Base-by-base conservation (phyloP, 2,113 vertebrate species). In the Corydoras maculifer region DNA sequence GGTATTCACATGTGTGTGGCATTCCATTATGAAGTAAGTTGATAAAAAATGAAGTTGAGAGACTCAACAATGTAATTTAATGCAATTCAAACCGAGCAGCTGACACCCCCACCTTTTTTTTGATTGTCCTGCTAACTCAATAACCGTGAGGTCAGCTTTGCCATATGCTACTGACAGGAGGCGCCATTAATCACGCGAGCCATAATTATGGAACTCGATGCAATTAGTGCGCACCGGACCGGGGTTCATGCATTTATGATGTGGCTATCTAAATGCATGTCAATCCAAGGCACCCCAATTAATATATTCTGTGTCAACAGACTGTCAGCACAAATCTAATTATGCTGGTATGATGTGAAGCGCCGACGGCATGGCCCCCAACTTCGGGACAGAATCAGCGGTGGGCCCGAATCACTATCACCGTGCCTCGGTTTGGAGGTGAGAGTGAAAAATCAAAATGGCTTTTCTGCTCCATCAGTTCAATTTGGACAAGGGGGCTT, bases 381-480 rank as follows among this genome's bases (percentile, higher is more conserved):
- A 48, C 9, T 30, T 32, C 32, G 18, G 29, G 58, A 55, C 62
- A 49, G 67, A 58, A 65, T 64, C 71, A 43, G 31, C 18, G 32
- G n/a, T 54, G 70, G 68, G 65, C 62, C 73, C 62, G 60, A 62
- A 69, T 66, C 62, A 57, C 60, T 64, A 48, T 31, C 15, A 13
- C 31, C 10, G 4, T 54, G 64, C 57, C 64, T 25, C 43, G 6
- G 55, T 63, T 66, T 35, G 62, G 51, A 75, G 69, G 77, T 65
- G 69, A 70, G 61, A 68, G 48, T 3, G 59, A 63, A 64, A 76
- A 77, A 74, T 79, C 73, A 72, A 77, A 78, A 72, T 75, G 78
- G 76, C 80, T 82, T 78, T 79, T 82, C 80, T 76, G 78, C 78
- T 78, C 73, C 73, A 71, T 75, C 80, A 74, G 72, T 74, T 82